phyloP scores from a whole-genome alignment of 2,113 vertebrate species.

The Maccullochella peelii region DNA sequence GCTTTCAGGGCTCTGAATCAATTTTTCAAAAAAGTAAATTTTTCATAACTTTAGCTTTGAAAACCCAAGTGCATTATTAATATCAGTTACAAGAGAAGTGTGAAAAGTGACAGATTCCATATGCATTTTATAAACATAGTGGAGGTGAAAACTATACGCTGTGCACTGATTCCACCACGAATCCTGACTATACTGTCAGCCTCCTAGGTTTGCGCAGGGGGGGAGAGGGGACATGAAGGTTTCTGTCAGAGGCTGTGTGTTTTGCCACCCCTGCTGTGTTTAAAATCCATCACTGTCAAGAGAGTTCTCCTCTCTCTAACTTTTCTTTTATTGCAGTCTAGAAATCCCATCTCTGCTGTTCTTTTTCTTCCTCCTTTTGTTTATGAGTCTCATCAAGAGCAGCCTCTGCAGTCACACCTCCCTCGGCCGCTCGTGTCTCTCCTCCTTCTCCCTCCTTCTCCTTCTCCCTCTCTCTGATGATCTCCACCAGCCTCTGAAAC shows the following conservation, averaged over 20 bases:
- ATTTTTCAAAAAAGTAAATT: slow-evolving; percentile 80
- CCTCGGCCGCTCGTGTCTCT: neutral
- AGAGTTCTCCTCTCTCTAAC: slow-evolving; percentile 15
- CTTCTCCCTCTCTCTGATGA: slow-evolving; percentile 85
- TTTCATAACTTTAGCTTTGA: slow-evolving; percentile 78
- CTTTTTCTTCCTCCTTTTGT: slow-evolving; percentile 48
- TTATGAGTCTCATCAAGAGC: slow-evolving; percentile 29
- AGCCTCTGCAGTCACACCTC: slow-evolving; percentile 8
- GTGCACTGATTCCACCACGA: slow-evolving; percentile 51
- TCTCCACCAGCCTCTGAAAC: slow-evolving; percentile 89
- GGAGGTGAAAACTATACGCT: slow-evolving; percentile 62
- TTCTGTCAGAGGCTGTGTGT: slow-evolving; percentile 44
- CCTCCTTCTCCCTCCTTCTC: slow-evolving; percentile 56
- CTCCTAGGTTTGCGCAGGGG: slow-evolving; percentile 28
- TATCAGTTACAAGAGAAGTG: slow-evolving; percentile 64
- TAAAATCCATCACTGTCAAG: slow-evolving; percentile 51
- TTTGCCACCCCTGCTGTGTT: slow-evolving; percentile 45
- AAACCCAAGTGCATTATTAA: slow-evolving; percentile 81
- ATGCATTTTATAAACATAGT: slow-evolving; percentile 59
- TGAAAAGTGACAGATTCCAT: slow-evolving; percentile 73
- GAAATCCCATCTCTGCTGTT: slow-evolving; percentile 74
- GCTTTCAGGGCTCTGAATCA: slow-evolving; percentile 76
- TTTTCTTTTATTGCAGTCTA: slow-evolving; percentile 45
- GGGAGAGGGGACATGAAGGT: neutral
- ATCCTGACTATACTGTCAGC: slow-evolving; percentile 35